Evolutionary conservation across 2,888 invertebrate species (phyloP), one percentile per base, ranked within the genome.

Genomic region (Stenoptilia bipunctidactyla): DNA sequence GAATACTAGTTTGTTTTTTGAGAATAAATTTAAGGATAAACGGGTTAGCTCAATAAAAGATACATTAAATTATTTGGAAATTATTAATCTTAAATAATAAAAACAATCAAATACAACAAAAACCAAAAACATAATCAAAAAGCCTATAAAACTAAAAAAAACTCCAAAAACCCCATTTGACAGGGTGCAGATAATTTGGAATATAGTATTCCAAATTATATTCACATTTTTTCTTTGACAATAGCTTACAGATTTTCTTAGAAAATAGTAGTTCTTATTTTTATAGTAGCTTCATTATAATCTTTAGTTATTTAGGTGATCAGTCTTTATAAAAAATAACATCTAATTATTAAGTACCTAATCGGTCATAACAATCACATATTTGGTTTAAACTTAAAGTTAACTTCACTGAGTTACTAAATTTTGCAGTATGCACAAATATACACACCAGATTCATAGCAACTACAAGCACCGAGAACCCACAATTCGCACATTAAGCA

Each of bases 401-500:
- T 15, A 15, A 36, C 36, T 15, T 34, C 14, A 12, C 13, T 34
- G 20, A 4, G 1, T 20, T 15, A 10, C n/a, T 15, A 15, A 20
- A 13, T 27, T 6, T 39, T 40, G 13, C 40, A 40, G 13, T 34
- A 34, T 27, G 33, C 34, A 37, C 40, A 37, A 37, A 37, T 33
- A 37, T 20, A 37, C 2, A 15, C 33, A 33, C 12, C 30, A 3
- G 30, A 30, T 30, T n/a, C 30, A 27, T 27, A 27, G 14, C 36
- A 25, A 9, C 15, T 13, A 15, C 36, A 40, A 25, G 10, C 35
- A 36, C 27, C 27, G 14, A 27, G 36, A 13, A 27, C 40, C 36
- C 40, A 40, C 27, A 40, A 20, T 15, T 36, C 36, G 27, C 40
- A 40, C 34, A 27, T 36, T 35, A 36, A 27, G 27, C 40, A 40